These are phyloP conservation scores for Lepidurus couesii DNA, from an alignment of 1,140 invertebrate genomes.

Conservation along the genomic window DNA sequence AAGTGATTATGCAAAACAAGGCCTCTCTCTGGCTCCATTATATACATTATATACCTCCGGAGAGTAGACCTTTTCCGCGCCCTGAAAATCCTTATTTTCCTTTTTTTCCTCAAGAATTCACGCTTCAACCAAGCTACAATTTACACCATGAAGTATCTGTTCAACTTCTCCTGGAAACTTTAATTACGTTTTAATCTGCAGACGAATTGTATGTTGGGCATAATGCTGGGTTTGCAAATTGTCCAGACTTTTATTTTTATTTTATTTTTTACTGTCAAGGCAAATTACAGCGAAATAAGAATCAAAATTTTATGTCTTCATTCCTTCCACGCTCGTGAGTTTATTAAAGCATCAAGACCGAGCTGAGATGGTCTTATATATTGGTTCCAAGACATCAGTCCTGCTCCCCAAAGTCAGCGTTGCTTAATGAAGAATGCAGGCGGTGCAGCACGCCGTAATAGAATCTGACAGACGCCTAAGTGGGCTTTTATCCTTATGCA, in stretches of 20 bases:
- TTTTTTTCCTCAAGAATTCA: too few species aligned
- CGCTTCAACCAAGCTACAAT: too few species aligned
- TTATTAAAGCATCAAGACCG: not conserved
- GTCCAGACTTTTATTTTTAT: too few species aligned
- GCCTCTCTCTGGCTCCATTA: not conserved
- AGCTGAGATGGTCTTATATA: not conserved
- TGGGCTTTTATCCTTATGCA: conserved; percentile 22
- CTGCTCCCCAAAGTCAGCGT: not conserved
- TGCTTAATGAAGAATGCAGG: conserved; percentile 18
- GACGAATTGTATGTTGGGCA: too few species aligned
- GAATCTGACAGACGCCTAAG: conserved; percentile 14
- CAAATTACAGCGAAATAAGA: too few species aligned
- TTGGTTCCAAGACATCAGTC: not conserved
- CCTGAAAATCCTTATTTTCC: too few species aligned
- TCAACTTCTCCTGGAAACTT: too few species aligned
- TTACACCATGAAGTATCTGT: too few species aligned
- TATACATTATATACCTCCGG: conserved; percentile 2
- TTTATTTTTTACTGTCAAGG: too few species aligned
- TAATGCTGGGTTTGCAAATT: too few species aligned
- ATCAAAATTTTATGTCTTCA: not conserved
- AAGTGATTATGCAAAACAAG: conserved; percentile 19
- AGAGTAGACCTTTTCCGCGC: not conserved
- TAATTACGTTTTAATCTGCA: too few species aligned
- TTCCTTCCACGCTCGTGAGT: not conserved
- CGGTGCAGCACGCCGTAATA: conserved; percentile 3